Percentiles rank a stretch among this genome's conserved stretches.
phyloP scores from a whole-genome alignment of 2,888 invertebrate genomes.

The Drosophila helvetica region DNA sequence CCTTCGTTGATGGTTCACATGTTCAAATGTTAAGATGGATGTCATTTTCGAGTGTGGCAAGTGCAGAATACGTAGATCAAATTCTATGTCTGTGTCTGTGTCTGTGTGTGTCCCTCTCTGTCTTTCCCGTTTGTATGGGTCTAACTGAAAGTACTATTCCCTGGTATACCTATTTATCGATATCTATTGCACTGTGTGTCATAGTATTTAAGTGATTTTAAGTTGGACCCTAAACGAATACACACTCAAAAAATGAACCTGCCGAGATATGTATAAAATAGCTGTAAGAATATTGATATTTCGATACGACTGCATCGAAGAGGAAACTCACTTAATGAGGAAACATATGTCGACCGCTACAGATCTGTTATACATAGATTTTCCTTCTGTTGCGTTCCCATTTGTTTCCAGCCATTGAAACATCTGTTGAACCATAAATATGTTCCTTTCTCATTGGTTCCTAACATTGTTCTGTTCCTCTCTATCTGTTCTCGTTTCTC shows the following conservation, averaged over 20 bases:
- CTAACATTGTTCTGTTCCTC: too few relatives aligned
- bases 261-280: background rate
- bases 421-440: too few relatives aligned
- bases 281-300: background rate
- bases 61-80: background rate
- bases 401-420: too few relatives aligned
- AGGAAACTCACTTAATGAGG: too few relatives aligned
- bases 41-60: background rate
- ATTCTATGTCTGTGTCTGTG: too few relatives aligned
- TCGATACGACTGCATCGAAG: too few relatives aligned
- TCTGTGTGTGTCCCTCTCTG: background rate
- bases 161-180: background rate
- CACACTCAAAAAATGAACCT: background rate
- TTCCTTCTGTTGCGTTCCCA: too few relatives aligned
- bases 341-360: too few relatives aligned
- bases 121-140: too few relatives aligned
- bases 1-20: constrained; percentile 7
- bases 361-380: too few relatives aligned
- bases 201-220: background rate
- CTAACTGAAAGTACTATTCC: background rate
- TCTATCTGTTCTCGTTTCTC: too few relatives aligned
- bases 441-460: too few relatives aligned
- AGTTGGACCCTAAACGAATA: background rate
- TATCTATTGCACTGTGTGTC: background rate
- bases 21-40: background rate